These are phyloP conservation scores for Lucilia sericata DNA, from an alignment of 1,140 invertebrate genomes.

Conservation along the genomic window DNA sequence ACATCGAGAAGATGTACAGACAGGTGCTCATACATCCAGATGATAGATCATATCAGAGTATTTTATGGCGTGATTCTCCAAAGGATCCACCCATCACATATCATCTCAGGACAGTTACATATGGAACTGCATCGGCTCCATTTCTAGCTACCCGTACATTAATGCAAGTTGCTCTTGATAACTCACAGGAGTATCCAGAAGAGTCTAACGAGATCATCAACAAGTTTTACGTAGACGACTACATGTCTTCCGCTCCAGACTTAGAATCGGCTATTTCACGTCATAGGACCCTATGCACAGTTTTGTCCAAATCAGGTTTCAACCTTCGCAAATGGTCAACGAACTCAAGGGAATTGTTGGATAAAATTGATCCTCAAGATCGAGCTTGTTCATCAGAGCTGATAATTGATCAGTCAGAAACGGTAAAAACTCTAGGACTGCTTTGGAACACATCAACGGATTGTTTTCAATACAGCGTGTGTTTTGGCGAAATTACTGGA, in stretches of 20 bases:
- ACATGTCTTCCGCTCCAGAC: background rate
- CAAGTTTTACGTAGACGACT: slow-evolving; percentile 36
- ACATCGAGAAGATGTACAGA: slow-evolving; percentile 39
- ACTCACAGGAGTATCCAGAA: background rate
- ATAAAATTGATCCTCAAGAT: background rate
- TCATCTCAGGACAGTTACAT: slow-evolving; percentile 32
- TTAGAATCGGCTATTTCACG: background rate
- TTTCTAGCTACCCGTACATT: slow-evolving; percentile 27
- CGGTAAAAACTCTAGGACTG: background rate
- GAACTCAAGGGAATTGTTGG: background rate
- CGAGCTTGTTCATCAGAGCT: background rate
- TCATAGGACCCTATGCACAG: background rate
- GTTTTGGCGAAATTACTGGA: background rate
- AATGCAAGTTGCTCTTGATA: background rate
- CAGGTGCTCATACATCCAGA: background rate
- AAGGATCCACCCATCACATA: slow-evolving; percentile 5
- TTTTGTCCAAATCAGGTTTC: background rate
- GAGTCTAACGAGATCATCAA: background rate
- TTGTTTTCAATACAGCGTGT: background rate
- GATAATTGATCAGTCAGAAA: background rate
- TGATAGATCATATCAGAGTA: background rate
- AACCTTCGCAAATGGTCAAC: slow-evolving; percentile 10
- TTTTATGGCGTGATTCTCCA: background rate
- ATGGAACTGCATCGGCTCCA: slow-evolving; percentile 31
- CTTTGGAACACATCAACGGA: slow-evolving; percentile 19